Base-by-base conservation (phyloP, 2,113 vertebrate genomes). In the Sapajus apella region DNA sequence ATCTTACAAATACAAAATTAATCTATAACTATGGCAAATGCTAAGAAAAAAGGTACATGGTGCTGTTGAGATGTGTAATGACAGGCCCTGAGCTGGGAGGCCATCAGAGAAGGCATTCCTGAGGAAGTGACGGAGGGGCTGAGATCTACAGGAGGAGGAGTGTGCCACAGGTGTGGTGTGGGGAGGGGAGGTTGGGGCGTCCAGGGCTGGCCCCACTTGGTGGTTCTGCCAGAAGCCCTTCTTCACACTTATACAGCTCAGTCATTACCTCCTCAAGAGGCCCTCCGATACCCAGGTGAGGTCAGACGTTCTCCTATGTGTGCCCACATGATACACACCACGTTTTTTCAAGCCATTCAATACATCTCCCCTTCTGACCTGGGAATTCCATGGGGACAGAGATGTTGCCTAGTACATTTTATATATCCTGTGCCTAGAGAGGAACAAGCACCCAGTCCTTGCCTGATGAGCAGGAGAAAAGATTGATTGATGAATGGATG, bases 1-100 rank as follows among this genome's bases (percentile, higher is more conserved):
- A 52, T 45, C 17, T 72, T 56, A 83, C 13, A 56, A 84, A 91
- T 50, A 93, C 17, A 77, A 90, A 90, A 91, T 64, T 45, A 81
- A 89, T 56, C 23, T 45, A 16, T 52, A 45, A 86, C 43, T 58
- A 6, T 18, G 5, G 61, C 40, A 27, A 93, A 70, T 27, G 27
- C 35, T 23, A 90, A 86, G 85, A 32, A 43, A 40, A 73, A 79
- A 88, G 17, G 32, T 16, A 35, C 1, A 20, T 18, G 8, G 43
- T 40, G 9, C 30, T 40, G 25, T 1, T 58, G 25, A 75, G 40
- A 73, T n/a, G 25, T 2, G 6, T 8, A 35, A 43, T 25, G 47
- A 55, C 32, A 32, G 13, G 25, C 17, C 10, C 23, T 30, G 56
- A 25, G 30, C 30, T 55, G 32, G 55, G 10, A 0, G 0, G 50